phyloP scores from a whole-genome alignment of 2,113 vertebrate genomes.

The Odocoileus hemionus region DNA sequence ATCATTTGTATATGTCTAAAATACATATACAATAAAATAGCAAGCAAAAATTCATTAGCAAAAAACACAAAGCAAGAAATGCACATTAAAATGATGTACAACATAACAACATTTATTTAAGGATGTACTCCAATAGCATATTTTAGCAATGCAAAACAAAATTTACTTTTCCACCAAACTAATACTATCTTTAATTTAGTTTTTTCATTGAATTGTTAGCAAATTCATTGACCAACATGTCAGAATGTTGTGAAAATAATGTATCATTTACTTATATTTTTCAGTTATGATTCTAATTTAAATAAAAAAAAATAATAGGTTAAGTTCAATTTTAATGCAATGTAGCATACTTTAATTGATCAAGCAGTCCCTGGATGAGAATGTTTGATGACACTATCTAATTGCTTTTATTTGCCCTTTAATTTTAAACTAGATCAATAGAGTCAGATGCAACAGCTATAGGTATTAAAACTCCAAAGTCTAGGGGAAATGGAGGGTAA shows the following conservation, averaged over 20 bases:
- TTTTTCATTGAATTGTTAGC: not conserved
- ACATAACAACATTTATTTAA: not conserved
- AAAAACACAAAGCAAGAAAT: not conserved
- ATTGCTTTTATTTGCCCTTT: conserved; percentile 69
- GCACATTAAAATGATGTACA: not conserved
- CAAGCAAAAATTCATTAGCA: not conserved
- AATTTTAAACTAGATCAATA: conserved; percentile 72
- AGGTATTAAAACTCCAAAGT: conserved; percentile 66
- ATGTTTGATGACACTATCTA: conserved; percentile 54
- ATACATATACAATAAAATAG: not conserved
- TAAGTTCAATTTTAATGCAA: conserved; percentile 59
- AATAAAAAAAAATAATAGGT: conserved; percentile 22
- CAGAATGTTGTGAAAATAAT: not conserved
- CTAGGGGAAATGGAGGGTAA: conserved; percentile 72
- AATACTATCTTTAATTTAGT: not conserved
- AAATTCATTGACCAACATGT: not conserved
- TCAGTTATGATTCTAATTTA: not conserved
- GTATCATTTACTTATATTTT: not conserved
- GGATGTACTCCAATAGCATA: not conserved
- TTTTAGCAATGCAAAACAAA: not conserved
- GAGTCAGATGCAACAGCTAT: conserved; percentile 55
- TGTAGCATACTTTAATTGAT: conserved; percentile 34
- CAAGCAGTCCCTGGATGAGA: conserved; percentile 18
- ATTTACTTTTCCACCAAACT: not conserved
- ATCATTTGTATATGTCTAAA: not conserved